Base-by-base conservation (phyloP, 2,797 vertebrate species). In the Muscicapa striata region DNA sequence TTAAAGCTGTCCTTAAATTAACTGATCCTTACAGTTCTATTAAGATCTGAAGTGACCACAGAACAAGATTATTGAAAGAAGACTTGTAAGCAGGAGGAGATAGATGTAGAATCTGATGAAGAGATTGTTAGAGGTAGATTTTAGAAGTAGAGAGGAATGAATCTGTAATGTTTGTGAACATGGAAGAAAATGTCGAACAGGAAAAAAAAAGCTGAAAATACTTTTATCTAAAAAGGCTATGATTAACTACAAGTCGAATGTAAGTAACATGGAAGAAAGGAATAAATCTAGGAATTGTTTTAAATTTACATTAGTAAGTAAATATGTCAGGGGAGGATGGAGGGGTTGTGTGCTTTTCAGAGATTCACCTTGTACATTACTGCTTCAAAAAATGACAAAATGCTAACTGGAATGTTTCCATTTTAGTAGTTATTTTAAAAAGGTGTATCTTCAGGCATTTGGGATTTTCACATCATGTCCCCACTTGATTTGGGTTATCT, bases 401-500 rank as follows among this genome's bases (percentile, higher is more conserved):
- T 4, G 1, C 46, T 43, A 78, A 62, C 9, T 32, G 34, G 75
- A 79, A 18, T 16, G 40, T 93, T 93, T 74, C 83, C 59, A 30
- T 94, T 76, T 91, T 73, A 36, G 48, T 86, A 51, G 77, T 20
- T 78, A 20, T 55, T 93, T 80, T 73, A 4, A 78, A 93, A 93
- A 75, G 29, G 51, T 81, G 2, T 83, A 23, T 89, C 78, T 88
- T 78, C 13, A 55, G 82, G 69, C 5, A 0, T 87, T 84, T 66
- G 17, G 19, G 70, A 26, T 84, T 91, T 94, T 91, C 74, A 38
- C 57, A 43, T 89, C 36, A 30, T 46, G 32, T 83, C 68, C 34
- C 21, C 13, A 9, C 8, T 84, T 63, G 19, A 63, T 89, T 51
- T 45, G 75, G 41, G 5, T 74, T 89, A 27, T 30, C 20, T 63